A percentile compares a stretch with the other conserved stretches of the same genome.
phyloP scores from a whole-genome alignment of 2,888 invertebrate genomes.

The Griposia aprilina region DNA sequence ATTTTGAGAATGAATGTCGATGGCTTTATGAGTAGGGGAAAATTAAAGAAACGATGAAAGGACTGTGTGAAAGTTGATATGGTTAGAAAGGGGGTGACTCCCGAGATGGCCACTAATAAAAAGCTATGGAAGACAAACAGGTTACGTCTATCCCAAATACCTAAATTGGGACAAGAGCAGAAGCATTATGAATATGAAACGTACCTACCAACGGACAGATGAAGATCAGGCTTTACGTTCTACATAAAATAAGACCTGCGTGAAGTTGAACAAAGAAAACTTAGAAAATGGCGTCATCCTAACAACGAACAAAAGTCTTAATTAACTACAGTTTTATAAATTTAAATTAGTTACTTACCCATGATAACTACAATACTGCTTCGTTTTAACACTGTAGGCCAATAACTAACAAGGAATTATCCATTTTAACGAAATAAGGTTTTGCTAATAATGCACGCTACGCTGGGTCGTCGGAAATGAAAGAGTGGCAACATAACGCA shows the following conservation, averaged over 20 bases:
- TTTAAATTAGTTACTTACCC: conserved; percentile 5
- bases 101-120: background rate
- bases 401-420: background rate
- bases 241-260: background rate
- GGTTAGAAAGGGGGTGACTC: too few relatives aligned
- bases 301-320: too few relatives aligned
- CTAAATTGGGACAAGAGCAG: background rate
- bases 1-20: too few relatives aligned
- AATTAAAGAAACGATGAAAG: too few relatives aligned
- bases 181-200: background rate
- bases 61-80: too few relatives aligned
- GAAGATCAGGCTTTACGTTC: background rate
- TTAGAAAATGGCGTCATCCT: background rate
- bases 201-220: background rate
- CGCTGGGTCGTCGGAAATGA: background rate
- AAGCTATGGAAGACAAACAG: background rate
- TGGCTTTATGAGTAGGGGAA: too few relatives aligned
- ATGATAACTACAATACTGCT: background rate
- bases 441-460: background rate
- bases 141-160: background rate
- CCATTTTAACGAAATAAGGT: too few relatives aligned
- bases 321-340: too few relatives aligned
- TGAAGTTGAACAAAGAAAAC: background rate
- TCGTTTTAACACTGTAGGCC: background rate
- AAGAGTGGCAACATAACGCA: background rate